Percentiles rank a stretch among this genome's conserved stretches.
phyloP scores from a whole-genome alignment of 2,888 invertebrate genomes.

The Cheilosia urbana region DNA sequence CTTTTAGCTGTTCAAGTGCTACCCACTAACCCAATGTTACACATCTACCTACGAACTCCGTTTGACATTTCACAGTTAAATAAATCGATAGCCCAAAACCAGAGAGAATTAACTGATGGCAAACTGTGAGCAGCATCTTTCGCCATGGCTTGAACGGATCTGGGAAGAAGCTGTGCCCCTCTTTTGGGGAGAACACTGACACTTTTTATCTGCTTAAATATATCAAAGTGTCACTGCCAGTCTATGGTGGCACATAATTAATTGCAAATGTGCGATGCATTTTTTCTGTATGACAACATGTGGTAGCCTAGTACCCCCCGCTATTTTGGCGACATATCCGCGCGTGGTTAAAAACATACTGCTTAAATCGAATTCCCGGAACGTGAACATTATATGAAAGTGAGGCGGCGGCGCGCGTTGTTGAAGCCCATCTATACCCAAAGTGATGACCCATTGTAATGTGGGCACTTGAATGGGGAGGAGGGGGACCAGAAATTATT shows the following conservation, averaged over 20 bases:
- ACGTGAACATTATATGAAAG: constrained; percentile 1
- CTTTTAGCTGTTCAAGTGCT: constrained; percentile 63
- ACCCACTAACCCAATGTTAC: constrained; percentile 71
- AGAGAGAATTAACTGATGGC: constrained; percentile 45
- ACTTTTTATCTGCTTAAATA: constrained; percentile 65
- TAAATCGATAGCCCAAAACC: constrained; percentile 57
- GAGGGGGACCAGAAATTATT: constrained; percentile 10
- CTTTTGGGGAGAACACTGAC: constrained; percentile 48
- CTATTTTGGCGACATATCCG: not conserved
- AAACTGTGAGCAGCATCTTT: not conserved
- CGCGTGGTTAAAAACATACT: constrained; percentile 29
- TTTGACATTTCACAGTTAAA: constrained; percentile 66
- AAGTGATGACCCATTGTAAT: constrained; percentile 40
- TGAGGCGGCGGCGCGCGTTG: constrained; percentile 9
- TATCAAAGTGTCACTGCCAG: constrained; percentile 66
- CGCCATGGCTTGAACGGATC: not conserved
- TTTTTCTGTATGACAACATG: too few relatives aligned
- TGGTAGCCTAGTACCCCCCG: not conserved
- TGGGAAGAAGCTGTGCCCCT: constrained; percentile 13
- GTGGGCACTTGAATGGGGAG: not conserved
- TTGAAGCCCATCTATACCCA: constrained; percentile 22
- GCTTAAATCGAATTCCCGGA: constrained; percentile 37
- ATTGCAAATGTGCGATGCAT: constrained; percentile 49
- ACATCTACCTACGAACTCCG: constrained; percentile 62
- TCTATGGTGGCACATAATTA: constrained; percentile 67